Percentiles rank a stretch among this genome's conserved stretches.
Evolutionary conservation across 2,888 invertebrate genomes (phyloP).

Genomic region (Hirtodrosophila histrioides): DNA sequence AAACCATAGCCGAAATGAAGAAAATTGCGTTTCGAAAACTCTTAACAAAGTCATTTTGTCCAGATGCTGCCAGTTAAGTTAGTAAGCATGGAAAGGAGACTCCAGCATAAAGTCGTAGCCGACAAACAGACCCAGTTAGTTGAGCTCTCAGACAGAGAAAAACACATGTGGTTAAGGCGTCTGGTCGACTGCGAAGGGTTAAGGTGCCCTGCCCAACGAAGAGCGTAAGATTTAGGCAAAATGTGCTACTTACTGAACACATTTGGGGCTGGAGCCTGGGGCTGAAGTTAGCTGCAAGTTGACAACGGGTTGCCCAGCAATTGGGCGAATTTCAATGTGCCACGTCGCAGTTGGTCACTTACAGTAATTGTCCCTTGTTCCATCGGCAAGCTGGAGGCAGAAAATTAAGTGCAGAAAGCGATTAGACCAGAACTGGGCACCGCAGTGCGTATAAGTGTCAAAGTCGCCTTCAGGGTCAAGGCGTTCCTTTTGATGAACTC

Average conservation of each 20-base stretch:
- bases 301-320: slow-evolving; percentile 23
- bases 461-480: slow-evolving; percentile 56
- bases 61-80: slow-evolving; percentile 78
- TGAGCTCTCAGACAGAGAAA: slow-evolving; percentile 25
- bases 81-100: slow-evolving; percentile 36
- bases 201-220: slow-evolving; percentile 43
- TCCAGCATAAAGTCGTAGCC: slow-evolving; percentile 20
- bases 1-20: slow-evolving; percentile 56
- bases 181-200: slow-evolving; percentile 63
- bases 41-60: slow-evolving; percentile 79
- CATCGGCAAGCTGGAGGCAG: slow-evolving; percentile 41
- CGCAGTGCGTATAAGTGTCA: slow-evolving; percentile 2
- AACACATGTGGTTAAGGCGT: slow-evolving; percentile 70
- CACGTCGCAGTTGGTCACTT: slow-evolving; percentile 66
- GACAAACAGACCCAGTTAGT: slow-evolving; percentile 40
- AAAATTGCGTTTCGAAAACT: slow-evolving; percentile 79
- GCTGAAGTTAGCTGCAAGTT: slow-evolving; percentile 15
- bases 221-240: slow-evolving; percentile 60
- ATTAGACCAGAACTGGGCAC: slow-evolving; percentile 40
- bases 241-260: slow-evolving; percentile 57
- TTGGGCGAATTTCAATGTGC: slow-evolving; percentile 38
- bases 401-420: slow-evolving; percentile 75
- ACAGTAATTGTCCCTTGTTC: slow-evolving; percentile 65
- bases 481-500: slow-evolving; percentile 61
- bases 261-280: not conserved